Conservation (phyloP, 2,888 invertebrate genomes). For the Trichogramma dendrolimi region DNA sequence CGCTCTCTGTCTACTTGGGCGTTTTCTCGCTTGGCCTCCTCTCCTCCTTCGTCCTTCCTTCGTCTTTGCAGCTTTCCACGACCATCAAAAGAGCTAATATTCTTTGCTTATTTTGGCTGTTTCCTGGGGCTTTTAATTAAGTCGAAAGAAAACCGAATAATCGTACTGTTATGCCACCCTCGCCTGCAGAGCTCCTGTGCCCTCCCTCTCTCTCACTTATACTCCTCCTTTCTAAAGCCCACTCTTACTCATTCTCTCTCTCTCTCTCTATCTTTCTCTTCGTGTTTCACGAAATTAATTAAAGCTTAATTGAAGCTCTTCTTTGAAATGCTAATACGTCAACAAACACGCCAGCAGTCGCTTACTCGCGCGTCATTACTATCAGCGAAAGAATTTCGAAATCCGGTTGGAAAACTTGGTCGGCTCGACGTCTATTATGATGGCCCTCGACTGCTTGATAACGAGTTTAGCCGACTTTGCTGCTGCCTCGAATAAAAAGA, state of each 20-base stretch:
- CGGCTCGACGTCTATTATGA: neutral
- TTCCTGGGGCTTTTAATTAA: constrained; percentile 47
- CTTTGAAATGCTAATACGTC: constrained; percentile 52
- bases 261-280: constrained; percentile 29
- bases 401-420: constrained; percentile 30
- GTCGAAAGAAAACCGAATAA: constrained; percentile 49
- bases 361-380: constrained; percentile 24
- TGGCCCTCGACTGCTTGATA: constrained; percentile 4
- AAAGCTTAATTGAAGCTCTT: constrained; percentile 51
- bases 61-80: constrained; percentile 11
- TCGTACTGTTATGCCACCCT: constrained; percentile 27
- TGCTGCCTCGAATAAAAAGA: constrained; percentile 23
- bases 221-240: neutral
- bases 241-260: constrained; percentile 8
- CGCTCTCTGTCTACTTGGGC: constrained; percentile 16
- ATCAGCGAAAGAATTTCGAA: constrained; percentile 37
- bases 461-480: constrained; percentile 33
- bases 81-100: constrained; percentile 35
- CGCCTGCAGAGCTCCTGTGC: constrained; percentile 4
- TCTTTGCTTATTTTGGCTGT: constrained; percentile 36
- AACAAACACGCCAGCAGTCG: constrained; percentile 44
- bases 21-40: constrained; percentile 23
- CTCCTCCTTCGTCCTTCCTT: constrained; percentile 15
- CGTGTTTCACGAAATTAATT: constrained; percentile 50
- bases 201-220: constrained; percentile 19